These are phyloP conservation scores for Pachycephus smyrnensis DNA, from an alignment of 2,888 invertebrate species.

Conservation along the genomic window DNA sequence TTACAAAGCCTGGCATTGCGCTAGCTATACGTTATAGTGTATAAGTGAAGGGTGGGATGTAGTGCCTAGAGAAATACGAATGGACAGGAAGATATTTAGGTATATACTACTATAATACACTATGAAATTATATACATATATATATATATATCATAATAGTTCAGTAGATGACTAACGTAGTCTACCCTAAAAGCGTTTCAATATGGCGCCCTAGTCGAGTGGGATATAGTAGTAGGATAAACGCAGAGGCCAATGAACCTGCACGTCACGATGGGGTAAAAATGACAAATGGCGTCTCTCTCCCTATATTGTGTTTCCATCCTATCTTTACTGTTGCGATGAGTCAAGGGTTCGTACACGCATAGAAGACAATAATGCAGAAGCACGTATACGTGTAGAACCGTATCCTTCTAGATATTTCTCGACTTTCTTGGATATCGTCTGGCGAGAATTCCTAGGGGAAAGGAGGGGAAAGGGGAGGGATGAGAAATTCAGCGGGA, in stretches of 20 bases:
- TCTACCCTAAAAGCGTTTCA: neutral
- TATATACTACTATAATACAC: neutral
- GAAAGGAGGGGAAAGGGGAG: neutral
- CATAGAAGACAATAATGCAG: neutral
- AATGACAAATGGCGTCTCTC: neutral
- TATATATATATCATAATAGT: neutral
- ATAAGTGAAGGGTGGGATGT: neutral
- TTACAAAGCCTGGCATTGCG: slow-evolving; percentile 18
- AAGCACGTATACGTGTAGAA: neutral
- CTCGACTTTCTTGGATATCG: neutral
- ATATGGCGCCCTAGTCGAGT: neutral
- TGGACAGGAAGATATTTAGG: neutral
- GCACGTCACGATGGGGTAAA: neutral
- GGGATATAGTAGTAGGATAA: neutral
- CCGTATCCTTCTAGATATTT: neutral
- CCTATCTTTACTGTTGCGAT: neutral
- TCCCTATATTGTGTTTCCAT: neutral
- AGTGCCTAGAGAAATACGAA: neutral
- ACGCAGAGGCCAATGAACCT: neutral
- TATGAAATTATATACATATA: neutral
- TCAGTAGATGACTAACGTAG: neutral
- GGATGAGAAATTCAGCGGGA: neutral
- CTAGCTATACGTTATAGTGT: neutral
- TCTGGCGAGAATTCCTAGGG: neutral
- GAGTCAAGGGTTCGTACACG: neutral